Evolutionary conservation across 2,797 vertebrate genomes (phyloP), one percentile per base, ranked within the genome.

Genomic region (Schizothorax lantsangensis): DNA sequence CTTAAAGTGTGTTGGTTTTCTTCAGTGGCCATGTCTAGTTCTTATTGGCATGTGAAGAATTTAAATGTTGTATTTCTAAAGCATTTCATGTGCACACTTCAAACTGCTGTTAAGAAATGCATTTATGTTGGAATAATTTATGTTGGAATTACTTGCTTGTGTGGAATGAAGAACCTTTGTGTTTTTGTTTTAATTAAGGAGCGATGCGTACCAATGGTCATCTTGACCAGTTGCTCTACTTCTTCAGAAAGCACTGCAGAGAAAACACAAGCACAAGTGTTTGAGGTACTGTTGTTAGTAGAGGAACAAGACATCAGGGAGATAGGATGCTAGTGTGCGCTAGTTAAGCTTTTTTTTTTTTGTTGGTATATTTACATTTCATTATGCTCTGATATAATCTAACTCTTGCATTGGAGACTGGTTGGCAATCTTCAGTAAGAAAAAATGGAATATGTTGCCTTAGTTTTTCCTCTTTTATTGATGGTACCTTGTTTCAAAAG

Each of bases 361-460:
- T 40, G 82, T 62, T 26, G n/a, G 10, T 62, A 54, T 84, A 40
- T 5, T 45, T 89, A 87, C 82, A 79, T 88, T 89, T 38, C 23
- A 2, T 82, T 87, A 4, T 59, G 75, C 81, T 91, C 80, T 84
- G n/a, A 62, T 78, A 78, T 77, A 52, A 77, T 84, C 43, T 54
- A 74, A 83, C 26, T 33, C 26, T 77, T 52, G 43, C 72, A 52
- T 75, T 52, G 59, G n/a, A 45, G 19, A 15, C 38, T 57, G 64
- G 45, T 38, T 87, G 79, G 30, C 47, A 73, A 54, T 59, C 52
- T 84, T 75, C 4, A 62, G n/a, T 72, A 69, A 62, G 86, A 88
- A 81, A 83, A 45, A 40, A 86, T 77, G 75, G 89, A 91, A 91
- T 91, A 87, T 90, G 92, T 94, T 94, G 94, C 95, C 94, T 95